Evolutionary conservation across 2,797 vertebrate species (phyloP), one percentile per base, ranked within the genome.

Genomic region (Semotilus atromaculatus): DNA sequence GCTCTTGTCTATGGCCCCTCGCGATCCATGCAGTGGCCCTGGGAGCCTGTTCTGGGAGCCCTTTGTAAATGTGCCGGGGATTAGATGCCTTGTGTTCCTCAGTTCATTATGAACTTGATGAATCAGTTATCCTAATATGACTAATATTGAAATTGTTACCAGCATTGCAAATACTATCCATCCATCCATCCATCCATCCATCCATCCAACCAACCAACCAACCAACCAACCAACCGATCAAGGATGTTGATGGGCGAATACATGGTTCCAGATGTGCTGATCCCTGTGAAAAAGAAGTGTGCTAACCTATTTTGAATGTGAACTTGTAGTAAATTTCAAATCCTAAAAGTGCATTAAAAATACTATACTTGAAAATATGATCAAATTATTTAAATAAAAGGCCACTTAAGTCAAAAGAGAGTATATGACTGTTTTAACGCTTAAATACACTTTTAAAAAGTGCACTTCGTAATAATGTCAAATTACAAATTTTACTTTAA

Each of bases 1-100:
- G 91, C 89, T 92, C 91, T 77, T 88, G 91, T 92, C 89, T 84
- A 88, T 92, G 88, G 93, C 90, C 91, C 89, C 90, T 90, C 88
- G 88, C 82, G 83, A 86, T 81, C 31, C 45, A 77, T 21, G 66
- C 81, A 83, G 86, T 73, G 81, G 84, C 75, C 45, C 75, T 88
- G 84, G 81, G 88, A 83, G 62, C 85, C 88, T 83, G 79, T 53
- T 74, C 72, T 82, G 85, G 79, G 80, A 82, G 81, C 40, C 48
- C 80, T 81, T 86, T 86, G 73, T 78, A 82, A 85, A 79, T 55
- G 79, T 83, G 78, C 73, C 67, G 64, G 48, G 83, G 86, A 89
- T 86, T 84, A 81, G 70, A 86, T 86, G 78, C 51, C 68, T 66
- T 23, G 43, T 78, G 67, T 80, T 64, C 38, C 60, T 76, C 31